Base-by-base conservation (phyloP, 2,888 invertebrate species). In the Drosophila nr. medialis region DNA sequence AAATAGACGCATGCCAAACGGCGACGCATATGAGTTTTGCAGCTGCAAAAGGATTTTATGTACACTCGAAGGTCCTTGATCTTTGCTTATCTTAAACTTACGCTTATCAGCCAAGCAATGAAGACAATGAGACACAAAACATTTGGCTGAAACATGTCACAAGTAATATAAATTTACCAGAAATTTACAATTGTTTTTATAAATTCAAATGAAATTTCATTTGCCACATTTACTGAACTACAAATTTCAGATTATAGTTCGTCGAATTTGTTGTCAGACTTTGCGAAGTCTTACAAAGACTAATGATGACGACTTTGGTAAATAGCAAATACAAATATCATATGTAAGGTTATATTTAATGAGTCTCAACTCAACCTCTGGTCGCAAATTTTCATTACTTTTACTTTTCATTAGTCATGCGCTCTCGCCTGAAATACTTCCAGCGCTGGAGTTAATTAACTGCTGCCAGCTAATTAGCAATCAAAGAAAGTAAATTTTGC, bases 401-500 rank as follows among this genome's bases (percentile, higher is more conserved):
- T 32, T 11, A 4, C 32, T 11, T 32, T 32, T 27, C 21, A n/a
- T 15, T 1, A 15, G 18, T 24, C 8, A 3, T 2, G 15, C 4
- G 29, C 4, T 10, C 21, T 38, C 21, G 5, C 5, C 18, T 7
- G 10, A n/a, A 38, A 18, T 18, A 21, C 55, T 56, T 24, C 2
- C 7, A 11, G 13, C 15, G 13, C 4, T 5, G n/a, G 7, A 27
- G 10, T 29, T 55, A 48, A 32, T 56, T 32, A 67, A 48, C 13
- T 48, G 18, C 53, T 13, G 7, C 15, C 18, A 55, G 48, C 34
- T 75, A 79, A 77, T 77, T 77, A 79, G 64, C 56, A 48, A 48
- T 32, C 50, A 42, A 56, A 63, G 59, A 64, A 65, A 27, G 63
- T 8, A 30, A 29, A 60, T 55, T 75, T 75, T 36, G 48, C 70